Percentiles rank a stretch among this genome's conserved stretches.
phyloP scores from a whole-genome alignment of 2,797 vertebrate genomes.

The Aselliscus stoliczkanus region DNA sequence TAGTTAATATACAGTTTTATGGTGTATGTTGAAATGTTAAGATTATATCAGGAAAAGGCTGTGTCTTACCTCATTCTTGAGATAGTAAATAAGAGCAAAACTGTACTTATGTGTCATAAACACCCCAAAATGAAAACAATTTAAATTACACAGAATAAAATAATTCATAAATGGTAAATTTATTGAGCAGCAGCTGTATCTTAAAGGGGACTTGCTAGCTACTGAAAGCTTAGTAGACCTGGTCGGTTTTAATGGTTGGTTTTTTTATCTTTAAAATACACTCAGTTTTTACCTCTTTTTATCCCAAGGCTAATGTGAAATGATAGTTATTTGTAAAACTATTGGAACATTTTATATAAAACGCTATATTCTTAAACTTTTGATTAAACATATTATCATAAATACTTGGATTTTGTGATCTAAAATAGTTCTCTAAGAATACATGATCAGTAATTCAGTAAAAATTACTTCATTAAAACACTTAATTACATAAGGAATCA shows the following conservation, averaged over 20 bases:
- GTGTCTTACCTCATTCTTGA: neutral
- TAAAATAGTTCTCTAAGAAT: constrained; percentile 16
- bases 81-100: neutral
- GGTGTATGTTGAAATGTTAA: neutral
- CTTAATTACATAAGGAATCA: neutral
- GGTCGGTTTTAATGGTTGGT: neutral
- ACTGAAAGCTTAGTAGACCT: neutral
- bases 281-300: neutral
- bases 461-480: constrained; percentile 10
- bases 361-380: neutral
- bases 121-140: neutral
- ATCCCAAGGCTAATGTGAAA: neutral
- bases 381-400: neutral
- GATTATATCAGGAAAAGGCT: neutral
- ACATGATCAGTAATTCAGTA: neutral
- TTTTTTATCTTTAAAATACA: neutral
- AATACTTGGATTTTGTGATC: neutral
- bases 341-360: neutral
- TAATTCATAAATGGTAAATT: neutral
- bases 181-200: neutral
- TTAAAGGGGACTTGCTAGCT: neutral
- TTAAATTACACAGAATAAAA: neutral
- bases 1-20: neutral
- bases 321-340: neutral
- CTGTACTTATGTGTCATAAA: neutral